Evolutionary conservation across 2,113 vertebrate genomes (phyloP), one percentile per base, ranked within the genome.

Genomic region (Podilymbus podiceps): DNA sequence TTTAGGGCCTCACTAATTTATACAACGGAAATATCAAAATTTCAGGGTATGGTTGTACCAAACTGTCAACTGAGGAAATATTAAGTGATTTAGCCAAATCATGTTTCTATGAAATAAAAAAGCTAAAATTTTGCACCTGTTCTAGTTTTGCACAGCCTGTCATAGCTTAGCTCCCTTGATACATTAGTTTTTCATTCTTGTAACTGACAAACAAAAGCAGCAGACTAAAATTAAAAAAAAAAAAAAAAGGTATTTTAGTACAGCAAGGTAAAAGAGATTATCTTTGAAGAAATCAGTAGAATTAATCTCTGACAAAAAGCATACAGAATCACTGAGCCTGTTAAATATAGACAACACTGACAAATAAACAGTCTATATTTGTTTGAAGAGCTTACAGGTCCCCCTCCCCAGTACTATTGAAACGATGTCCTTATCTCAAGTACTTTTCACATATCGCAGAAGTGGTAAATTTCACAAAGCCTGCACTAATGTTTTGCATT

Each of bases 361-460:
- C 95, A 97, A 97, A 98, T 96, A 98, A 98, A 98, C 97, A 97
- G 94, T 91, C 96, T 95, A 83, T 97, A 95, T 98, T 97, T 98
- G 91, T 97, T 98, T 98, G 96, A 97, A 98, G 96, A 97, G 97
- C 92, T 97, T 98, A 96, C 90, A 93, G 94, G 74, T 81, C 28
- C 9, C 42, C 28, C 52, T 7, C 14, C 91, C 72, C 90, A 95
- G 95, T 94, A 97, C 98, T 96, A 97, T 92, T 98, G 98, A 98
- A 99, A 98, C 53, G 89, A 97, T 98, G 97, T 98, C 93, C 98
- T 99, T 97, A 98, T 98, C 98, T 99, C 97, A 98, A 99, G 98
- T 98, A 98, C 97, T 97, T 98, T 98, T 97, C 97, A 98, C 94
- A 94, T 97, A 98, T 98, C 93, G 92, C 93, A 98, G 97, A 98